Evolutionary conservation across 1,140 invertebrate species (phyloP).

Genomic region (Mylabris phalerata): DNA sequence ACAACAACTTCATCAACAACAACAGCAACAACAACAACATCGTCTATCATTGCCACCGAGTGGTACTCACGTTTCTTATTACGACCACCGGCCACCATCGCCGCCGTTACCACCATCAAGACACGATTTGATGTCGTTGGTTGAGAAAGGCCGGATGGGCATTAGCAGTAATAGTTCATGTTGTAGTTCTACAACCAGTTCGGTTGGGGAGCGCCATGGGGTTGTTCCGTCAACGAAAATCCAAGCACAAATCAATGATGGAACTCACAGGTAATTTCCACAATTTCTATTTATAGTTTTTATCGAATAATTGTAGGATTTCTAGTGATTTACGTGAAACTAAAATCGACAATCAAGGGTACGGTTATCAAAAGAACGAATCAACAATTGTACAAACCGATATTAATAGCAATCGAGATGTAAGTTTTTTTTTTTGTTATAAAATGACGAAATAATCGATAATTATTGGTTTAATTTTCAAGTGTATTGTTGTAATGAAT

Average conservation of each 20-base stretch:
- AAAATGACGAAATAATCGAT: too few relatives aligned
- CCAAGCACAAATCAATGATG: slow-evolving; percentile 34
- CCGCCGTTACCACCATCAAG: slow-evolving; percentile 26
- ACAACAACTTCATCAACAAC: slow-evolving; percentile 5
- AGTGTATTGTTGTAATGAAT: slow-evolving; percentile 42
- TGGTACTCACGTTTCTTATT: slow-evolving; percentile 5
- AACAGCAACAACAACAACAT: slow-evolving; percentile 6
- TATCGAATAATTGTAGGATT: slow-evolving; percentile 16
- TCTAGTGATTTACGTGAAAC: slow-evolving; percentile 35
- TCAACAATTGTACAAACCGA: slow-evolving; percentile 34
- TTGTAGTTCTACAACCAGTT: slow-evolving; percentile 40
- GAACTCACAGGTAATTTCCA: slow-evolving; percentile 23
- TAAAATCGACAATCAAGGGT: slow-evolving; percentile 40
- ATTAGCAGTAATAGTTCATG: slow-evolving; percentile 43
- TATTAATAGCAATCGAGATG: slow-evolving; percentile 43
- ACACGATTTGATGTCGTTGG: slow-evolving; percentile 51
- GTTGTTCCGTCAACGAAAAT: slow-evolving; percentile 28
- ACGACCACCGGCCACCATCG: background rate
- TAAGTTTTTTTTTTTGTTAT: slow-evolving; percentile 31
- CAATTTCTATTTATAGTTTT: background rate
- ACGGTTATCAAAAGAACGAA: slow-evolving; percentile 29
- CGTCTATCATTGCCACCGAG: slow-evolving; percentile 2
- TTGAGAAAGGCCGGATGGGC: slow-evolving; percentile 50
- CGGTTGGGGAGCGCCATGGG: slow-evolving; percentile 37
- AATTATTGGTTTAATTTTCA: background rate